A percentile compares a stretch with the other conserved stretches of the same genome.
Evolutionary conservation across 2,797 vertebrate genomes (phyloP).

Genomic region (Phalanger gymnotis): DNA sequence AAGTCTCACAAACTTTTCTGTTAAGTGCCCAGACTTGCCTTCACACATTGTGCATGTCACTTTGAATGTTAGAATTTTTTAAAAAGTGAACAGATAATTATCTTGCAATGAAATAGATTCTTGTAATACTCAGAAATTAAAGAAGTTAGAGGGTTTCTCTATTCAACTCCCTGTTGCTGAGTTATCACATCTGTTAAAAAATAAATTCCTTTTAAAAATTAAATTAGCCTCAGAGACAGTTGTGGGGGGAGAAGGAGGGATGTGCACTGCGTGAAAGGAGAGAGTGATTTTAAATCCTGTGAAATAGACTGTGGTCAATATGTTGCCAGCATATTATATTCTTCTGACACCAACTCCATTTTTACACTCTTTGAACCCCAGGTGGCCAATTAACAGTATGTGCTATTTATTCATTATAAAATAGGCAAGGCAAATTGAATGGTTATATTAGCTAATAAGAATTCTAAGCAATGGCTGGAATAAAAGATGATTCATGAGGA

Average conservation of each 20-base stretch:
- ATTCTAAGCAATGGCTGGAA: slow-evolving; percentile 52
- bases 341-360: slow-evolving; percentile 21
- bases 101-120: slow-evolving; percentile 67
- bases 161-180: slow-evolving; percentile 48
- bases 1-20: slow-evolving; percentile 21
- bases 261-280: not conserved
- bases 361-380: slow-evolving; percentile 55
- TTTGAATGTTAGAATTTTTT: slow-evolving; percentile 20
- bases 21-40: not conserved
- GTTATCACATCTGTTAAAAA: slow-evolving; percentile 72
- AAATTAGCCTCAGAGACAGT: slow-evolving; percentile 59
- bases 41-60: not conserved
- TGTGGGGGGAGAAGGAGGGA: not conserved
- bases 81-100: slow-evolving; percentile 58
- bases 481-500: slow-evolving; percentile 19
- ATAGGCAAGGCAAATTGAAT: slow-evolving; percentile 40
- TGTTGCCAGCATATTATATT: slow-evolving; percentile 1
- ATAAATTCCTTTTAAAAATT: slow-evolving; percentile 74
- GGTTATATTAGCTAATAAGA: slow-evolving; percentile 35
- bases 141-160: slow-evolving; percentile 55
- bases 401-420: slow-evolving; percentile 57
- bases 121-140: slow-evolving; percentile 70
- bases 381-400: slow-evolving; percentile 64
- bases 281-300: slow-evolving; percentile 28
- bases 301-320: slow-evolving; percentile 37